A percentile compares a stretch with the other conserved stretches of the same genome.
phyloP scores from a whole-genome alignment of 2,113 vertebrate species.

The Phocoena phocoena region DNA sequence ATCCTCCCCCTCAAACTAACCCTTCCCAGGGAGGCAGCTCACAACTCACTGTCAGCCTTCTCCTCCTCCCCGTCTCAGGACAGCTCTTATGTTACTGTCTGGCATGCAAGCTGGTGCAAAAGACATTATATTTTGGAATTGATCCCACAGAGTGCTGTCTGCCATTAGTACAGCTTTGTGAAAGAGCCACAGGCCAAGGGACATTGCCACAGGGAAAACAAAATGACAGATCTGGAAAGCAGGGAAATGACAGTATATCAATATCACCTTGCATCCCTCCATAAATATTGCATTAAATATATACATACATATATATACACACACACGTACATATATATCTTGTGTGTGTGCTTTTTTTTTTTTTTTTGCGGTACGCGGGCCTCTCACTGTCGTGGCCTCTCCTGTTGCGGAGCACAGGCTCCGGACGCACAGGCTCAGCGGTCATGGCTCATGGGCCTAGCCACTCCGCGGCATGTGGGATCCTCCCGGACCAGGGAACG shows the following conservation, averaged over 20 bases:
- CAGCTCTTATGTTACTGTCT: background rate
- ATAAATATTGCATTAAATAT: background rate
- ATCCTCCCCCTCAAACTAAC: background rate
- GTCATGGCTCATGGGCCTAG: no score
- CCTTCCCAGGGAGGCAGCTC: background rate
- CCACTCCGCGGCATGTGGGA: no score
- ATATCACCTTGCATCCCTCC: background rate
- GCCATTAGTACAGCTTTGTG: background rate
- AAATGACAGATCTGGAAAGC: background rate
- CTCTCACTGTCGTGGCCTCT: no score
- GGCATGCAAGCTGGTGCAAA: background rate
- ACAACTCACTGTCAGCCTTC: background rate
- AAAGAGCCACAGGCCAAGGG: background rate
- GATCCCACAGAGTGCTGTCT: background rate
- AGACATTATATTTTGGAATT: background rate
- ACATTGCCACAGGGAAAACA: background rate
- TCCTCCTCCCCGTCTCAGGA: background rate
- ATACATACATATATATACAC: background rate
- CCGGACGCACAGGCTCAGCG: no score
- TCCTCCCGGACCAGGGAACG: rapidly evolving
- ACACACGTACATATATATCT: background rate
- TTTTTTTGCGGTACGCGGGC: no score
- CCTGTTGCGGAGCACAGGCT: no score
- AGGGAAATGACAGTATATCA: background rate
- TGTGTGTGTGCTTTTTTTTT: background rate